Evolutionary conservation across 2,888 invertebrate genomes (phyloP).

Genomic region (Drosophila aldrichi): DNA sequence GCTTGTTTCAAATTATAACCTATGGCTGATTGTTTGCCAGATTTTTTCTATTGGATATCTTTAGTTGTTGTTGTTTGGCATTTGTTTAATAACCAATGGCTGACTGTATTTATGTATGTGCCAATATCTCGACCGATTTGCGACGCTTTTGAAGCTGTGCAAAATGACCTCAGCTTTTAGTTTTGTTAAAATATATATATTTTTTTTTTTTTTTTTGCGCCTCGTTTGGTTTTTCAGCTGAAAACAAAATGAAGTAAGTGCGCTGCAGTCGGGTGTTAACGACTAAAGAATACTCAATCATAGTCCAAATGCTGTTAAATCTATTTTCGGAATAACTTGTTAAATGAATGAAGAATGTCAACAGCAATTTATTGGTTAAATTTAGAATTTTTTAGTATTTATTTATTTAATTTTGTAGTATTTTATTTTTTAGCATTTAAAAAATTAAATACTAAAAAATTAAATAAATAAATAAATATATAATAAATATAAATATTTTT

Average conservation of each 20-base stretch:
- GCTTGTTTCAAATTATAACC: slow-evolving; percentile 67
- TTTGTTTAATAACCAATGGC: slow-evolving; percentile 31
- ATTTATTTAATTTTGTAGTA: no score
- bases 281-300: no score
- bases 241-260: slow-evolving; percentile 36
- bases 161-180: slow-evolving; percentile 70
- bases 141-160: slow-evolving; percentile 49
- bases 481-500: no score
- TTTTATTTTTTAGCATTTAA: no score
- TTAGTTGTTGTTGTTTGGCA: slow-evolving; percentile 28
- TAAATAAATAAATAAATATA: no score
- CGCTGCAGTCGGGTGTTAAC: no score
- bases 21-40: slow-evolving; percentile 31
- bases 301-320: no score
- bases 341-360: no score
- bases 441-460: no score
- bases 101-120: slow-evolving; percentile 31
- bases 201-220: not conserved
- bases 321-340: no score
- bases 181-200: slow-evolving; percentile 20
- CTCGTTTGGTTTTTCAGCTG: slow-evolving; percentile 48
- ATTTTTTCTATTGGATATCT: slow-evolving; percentile 21
- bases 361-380: no score
- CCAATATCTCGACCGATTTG: slow-evolving; percentile 32
- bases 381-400: no score